Evolutionary conservation across 1,140 invertebrate species (phyloP).

Genomic region (Magallana gigas): DNA sequence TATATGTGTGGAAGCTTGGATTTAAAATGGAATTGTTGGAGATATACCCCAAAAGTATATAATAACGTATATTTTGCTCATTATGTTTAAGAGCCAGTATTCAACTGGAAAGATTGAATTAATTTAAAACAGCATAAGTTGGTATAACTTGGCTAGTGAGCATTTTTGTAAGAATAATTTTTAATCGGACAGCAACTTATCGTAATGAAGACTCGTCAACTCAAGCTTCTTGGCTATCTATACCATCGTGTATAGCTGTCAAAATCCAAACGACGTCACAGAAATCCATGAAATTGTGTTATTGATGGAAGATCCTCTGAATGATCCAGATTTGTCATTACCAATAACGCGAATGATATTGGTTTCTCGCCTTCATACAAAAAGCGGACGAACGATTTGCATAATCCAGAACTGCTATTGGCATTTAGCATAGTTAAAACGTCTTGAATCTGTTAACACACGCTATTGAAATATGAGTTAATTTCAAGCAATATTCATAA

Average conservation of each 20-base stretch:
- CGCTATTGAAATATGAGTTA: too few relatives aligned
- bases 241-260: neutral
- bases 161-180: neutral
- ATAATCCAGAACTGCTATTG: slow-evolving; percentile 4
- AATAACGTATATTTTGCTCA: too few relatives aligned
- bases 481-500: too few relatives aligned
- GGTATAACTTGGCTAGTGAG: too few relatives aligned
- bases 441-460: too few relatives aligned
- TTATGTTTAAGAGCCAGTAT: too few relatives aligned
- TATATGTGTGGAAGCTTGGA: too few relatives aligned
- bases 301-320: neutral
- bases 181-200: neutral
- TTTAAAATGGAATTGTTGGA: too few relatives aligned
- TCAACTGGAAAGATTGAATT: too few relatives aligned
- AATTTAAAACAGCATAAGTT: too few relatives aligned
- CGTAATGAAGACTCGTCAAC: neutral
- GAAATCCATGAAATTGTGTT: slow-evolving; percentile 2
- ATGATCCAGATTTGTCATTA: slow-evolving; percentile 1
- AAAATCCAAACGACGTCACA: neutral
- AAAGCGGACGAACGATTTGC: neutral
- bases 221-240: neutral
- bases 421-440: neutral
- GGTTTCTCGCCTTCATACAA: neutral
- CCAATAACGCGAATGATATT: slow-evolving; percentile 12
- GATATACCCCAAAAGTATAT: too few relatives aligned